Evolutionary conservation across 2,888 invertebrate genomes (phyloP), one percentile per base, ranked within the genome.

Genomic region (Trissonchulus sp.): DNA sequence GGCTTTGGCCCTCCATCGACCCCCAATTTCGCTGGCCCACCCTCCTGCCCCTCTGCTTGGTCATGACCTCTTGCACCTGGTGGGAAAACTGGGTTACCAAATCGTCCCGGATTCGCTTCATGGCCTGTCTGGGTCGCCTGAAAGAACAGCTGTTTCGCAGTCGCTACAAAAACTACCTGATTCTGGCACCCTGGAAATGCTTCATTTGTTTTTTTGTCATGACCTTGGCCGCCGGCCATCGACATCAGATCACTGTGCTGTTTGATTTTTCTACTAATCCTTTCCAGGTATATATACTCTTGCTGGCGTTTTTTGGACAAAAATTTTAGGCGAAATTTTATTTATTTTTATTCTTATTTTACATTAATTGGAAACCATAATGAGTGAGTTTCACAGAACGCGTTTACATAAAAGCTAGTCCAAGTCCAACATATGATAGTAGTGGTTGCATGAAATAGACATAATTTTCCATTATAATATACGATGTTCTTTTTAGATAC

Each of bases 81-180:
- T 93, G 93, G 93, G 91, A 91, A 83, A 93, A 92, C 84, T 93
- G 89, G 83, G 88, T 91, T 2, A 84, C 84, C 63, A 81, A 82
- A 73, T 79, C 81, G 63, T 78, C 77, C n/a, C 71, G 63, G 36
- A 68, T 76, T 33, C 76, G 75, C 1, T 48, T 78, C 35, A 65
- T 75, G n/a, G 63, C 73, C 34, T 79, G 77, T 74, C 81, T 83
- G 74, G 80, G 81, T 38, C 76, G 79, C 1, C 75, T 82, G 31
- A 80, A 82, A 73, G 77, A 79, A 1, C 78, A 79, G n/a, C 62
- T 77, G 69, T 74, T 62, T 8, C 33, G 62, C 1, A 63, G 48
- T 28, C 69, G 76, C 34, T 77, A 77, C 74, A 77, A 77, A 63
- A 63, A 33, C 15, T 33, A 48, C 30, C n/a, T 77, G 1, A n/a